Base-by-base conservation (phyloP, 2,888 invertebrate species). In the Philereme transversata region DNA sequence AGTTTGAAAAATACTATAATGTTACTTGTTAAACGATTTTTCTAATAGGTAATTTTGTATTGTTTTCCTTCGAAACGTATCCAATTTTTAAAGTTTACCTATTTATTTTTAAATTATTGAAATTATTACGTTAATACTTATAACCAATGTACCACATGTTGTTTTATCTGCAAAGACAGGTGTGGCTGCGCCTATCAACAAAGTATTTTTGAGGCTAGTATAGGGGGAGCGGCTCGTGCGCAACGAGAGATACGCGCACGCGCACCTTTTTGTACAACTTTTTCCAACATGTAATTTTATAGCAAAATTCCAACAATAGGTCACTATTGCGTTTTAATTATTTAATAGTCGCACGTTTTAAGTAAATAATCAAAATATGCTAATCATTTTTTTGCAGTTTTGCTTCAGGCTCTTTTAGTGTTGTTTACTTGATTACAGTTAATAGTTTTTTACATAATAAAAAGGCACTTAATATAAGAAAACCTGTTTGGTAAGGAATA, bases 191-290 rank as follows among this genome's bases (percentile, higher is more conserved):
- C 54, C 45, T 57, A 57, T 50, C 43, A 43, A 43, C 44, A 41
- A 47, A 22, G 10, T 56, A n/a, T 4, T 48, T 54, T 50, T 47
- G 36, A 54, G 43, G 36, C 45, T 45, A 22, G 5, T 43, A 41
- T 9, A 50, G 54, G 54, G 73, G 73, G 70, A 69, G 66, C 71
- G 73, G 71, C 77, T 68, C 74, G 76, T 77, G 78, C 74, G 69
- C 74, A 65, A 55, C 41, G 56, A 57, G 48, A 59, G 47, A 47
- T n/a, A 41, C 66, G 67, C 48, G 71, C 74, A 69, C 66, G 74
- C 71, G 68, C 71, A 63, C 57, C 68, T 73, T 70, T 75, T 73
- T 72, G 51, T 49, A 22, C 36, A 52, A 46, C 5, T 57, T 69
- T 65, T 65, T 67, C 51, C 52, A 58, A 51, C 57, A 44, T 62